Conservation (phyloP, 2,113 vertebrate species). For the Suricata suricatta region DNA sequence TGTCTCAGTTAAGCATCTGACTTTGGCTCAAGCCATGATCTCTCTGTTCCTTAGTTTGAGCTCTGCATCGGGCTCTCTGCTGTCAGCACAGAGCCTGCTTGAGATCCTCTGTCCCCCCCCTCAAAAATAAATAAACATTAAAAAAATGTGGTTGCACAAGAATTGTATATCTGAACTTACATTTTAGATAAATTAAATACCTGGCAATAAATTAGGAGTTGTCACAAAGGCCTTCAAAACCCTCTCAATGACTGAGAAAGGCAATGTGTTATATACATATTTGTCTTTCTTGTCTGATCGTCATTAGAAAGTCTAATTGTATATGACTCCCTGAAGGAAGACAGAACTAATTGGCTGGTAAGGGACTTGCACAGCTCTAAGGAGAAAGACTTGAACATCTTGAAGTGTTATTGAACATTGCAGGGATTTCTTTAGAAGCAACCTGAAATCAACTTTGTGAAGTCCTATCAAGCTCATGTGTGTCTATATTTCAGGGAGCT, state of each 20-base stretch:
- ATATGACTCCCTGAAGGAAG: not conserved
- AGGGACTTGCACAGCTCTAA: not conserved
- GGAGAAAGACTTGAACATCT: not conserved
- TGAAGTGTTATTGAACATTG: not conserved
- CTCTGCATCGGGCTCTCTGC: too few relatives aligned
- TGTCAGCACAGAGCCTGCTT: too few relatives aligned
- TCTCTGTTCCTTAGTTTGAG: too few relatives aligned
- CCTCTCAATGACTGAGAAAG: not conserved
- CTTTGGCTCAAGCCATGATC: too few relatives aligned
- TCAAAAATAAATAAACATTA: too few relatives aligned
- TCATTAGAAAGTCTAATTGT: not conserved
- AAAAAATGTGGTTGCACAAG: not conserved
- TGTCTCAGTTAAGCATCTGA: too few relatives aligned
- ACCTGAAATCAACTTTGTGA: not conserved
- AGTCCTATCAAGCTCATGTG: not conserved
- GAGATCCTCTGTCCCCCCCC: too few relatives aligned
- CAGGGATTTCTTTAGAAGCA: not conserved
- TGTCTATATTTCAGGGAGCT: not conserved
- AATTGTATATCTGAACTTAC: not conserved
- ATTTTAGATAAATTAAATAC: not conserved
- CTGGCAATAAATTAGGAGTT: not conserved
- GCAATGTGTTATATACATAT: not conserved
- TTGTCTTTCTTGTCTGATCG: conserved; percentile 7
- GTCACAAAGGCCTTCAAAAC: not conserved
- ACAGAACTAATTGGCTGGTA: not conserved